Conservation (phyloP, 1,140 invertebrate species). For the Drosophila miranda region DNA sequence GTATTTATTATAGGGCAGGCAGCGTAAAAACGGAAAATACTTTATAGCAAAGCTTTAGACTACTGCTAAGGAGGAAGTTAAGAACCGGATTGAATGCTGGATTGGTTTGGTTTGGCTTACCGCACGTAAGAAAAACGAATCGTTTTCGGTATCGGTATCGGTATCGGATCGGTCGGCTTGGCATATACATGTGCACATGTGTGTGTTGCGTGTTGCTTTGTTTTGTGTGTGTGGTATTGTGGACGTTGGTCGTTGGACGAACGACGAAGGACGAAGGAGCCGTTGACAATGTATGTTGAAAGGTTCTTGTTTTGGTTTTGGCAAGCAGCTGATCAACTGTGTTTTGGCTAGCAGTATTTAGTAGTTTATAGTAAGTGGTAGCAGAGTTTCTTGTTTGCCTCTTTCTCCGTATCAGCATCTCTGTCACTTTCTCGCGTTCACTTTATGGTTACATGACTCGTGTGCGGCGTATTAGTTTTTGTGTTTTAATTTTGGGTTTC, state of each 20-base stretch:
- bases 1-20: conserved; percentile 27
- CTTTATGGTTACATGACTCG: conserved; percentile 72
- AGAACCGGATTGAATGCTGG: conserved; percentile 39
- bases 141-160: conserved; percentile 20
- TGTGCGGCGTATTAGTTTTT: conserved; percentile 81
- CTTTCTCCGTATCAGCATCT: conserved; percentile 9
- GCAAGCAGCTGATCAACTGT: conserved; percentile 29
- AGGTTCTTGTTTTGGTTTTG: conserved; percentile 20
- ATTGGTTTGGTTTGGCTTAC: conserved; percentile 51
- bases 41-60: conserved; percentile 55
- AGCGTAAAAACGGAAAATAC: conserved; percentile 29
- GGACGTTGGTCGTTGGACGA: conserved; percentile 21
- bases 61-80: conserved; percentile 39
- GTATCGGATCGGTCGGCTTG: conserved; percentile 29
- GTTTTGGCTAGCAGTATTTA: conserved; percentile 46
- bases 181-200: conserved; percentile 31
- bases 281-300: conserved; percentile 46
- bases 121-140: conserved; percentile 53
- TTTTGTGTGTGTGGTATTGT: conserved; percentile 33
- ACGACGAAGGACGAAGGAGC: conserved; percentile 25
- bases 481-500: conserved; percentile 81
- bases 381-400: conserved; percentile 28
- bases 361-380: conserved; percentile 47
- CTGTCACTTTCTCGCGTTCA: neutral
- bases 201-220: conserved; percentile 50